Evolutionary conservation across 1,140 invertebrate genomes (phyloP).

Genomic region (Eciton burchellii): DNA sequence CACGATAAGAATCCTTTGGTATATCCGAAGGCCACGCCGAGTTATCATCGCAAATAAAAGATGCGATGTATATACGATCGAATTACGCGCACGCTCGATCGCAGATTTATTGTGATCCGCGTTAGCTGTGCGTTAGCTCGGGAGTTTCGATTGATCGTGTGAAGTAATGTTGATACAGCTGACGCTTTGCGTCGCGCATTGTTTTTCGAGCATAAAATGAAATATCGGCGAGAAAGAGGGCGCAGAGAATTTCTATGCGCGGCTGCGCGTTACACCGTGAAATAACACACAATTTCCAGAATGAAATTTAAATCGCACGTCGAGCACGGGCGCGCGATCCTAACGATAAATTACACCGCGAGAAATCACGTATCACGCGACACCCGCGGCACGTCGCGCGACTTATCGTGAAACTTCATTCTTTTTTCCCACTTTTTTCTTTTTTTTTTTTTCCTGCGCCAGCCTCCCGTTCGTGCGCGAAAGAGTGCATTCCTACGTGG

Average conservation of each 20-base stretch:
- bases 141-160: conserved; percentile 52
- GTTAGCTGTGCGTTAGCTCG: neutral
- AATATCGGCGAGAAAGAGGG: conserved; percentile 17
- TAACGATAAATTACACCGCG: neutral
- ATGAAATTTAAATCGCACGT: neutral
- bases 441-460: conserved; percentile 5
- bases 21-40: neutral
- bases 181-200: conserved; percentile 32
- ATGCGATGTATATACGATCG: conserved; percentile 17
- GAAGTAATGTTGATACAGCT: conserved; percentile 60
- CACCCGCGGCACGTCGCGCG: neutral
- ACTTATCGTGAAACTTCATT: neutral
- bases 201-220: conserved; percentile 51
- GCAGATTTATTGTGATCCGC: conserved; percentile 39
- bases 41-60: conserved; percentile 43
- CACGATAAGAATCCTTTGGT: conserved; percentile 5
- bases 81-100: conserved; percentile 36
- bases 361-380: neutral
- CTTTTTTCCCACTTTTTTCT: conserved; percentile 8
- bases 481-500: neutral
- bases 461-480: no score
- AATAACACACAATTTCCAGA: neutral
- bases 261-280: neutral
- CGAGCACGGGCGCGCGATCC: neutral
- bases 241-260: conserved; percentile 16